Evolutionary conservation across 2,888 invertebrate species (phyloP), one percentile per base, ranked within the genome.

Genomic region (Pristionchus entomophagus): DNA sequence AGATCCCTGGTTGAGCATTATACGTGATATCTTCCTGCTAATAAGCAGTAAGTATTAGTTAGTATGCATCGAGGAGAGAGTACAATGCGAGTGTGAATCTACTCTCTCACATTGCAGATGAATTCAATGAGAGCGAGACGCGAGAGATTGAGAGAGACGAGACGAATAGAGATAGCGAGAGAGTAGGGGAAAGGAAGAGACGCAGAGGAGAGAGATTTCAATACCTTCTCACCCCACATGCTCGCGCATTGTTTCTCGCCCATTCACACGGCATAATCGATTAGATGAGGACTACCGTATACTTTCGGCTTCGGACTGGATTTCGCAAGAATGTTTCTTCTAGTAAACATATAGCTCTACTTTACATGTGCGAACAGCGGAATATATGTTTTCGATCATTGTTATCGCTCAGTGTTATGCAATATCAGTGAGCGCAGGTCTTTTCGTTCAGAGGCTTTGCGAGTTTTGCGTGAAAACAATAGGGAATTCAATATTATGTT

Each of bases 121-220:
- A 45, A 73, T 73, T 45, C 73, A 38, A 73, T 73, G 73, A 41
- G 38, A 73, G 81, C 35, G 80, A 80, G 80, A 80, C 51, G 51
- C 45, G 51, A 51, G 73, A 77, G 41, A 14, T 38, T 1, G 2
- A 77, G 73, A 49, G 45, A 77, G 29, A 12, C 38, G 73, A 73
- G 73, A 35, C 38, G 38, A 5, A 38, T 29, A 26, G 73, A 29
- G 41, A 38, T 29, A 45, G 77, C 29, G 77, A 77, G 77, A 77
- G 77, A n/a, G n/a, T n/a, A 17, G 26, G 78, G 26, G 26, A 41
- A 29, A 10, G 35, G 32, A n/a, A 29, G 65, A 65, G 65, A 29
- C 8, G n/a, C 17, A 56, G 56, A 56, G 45, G 56, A 56, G n/a
- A 56, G 56, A 65, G 65, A 65, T 6, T 6, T 19, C 14, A 3